Conservation (phyloP, 2,113 vertebrate species). For the Thryonomys swinderianus region DNA sequence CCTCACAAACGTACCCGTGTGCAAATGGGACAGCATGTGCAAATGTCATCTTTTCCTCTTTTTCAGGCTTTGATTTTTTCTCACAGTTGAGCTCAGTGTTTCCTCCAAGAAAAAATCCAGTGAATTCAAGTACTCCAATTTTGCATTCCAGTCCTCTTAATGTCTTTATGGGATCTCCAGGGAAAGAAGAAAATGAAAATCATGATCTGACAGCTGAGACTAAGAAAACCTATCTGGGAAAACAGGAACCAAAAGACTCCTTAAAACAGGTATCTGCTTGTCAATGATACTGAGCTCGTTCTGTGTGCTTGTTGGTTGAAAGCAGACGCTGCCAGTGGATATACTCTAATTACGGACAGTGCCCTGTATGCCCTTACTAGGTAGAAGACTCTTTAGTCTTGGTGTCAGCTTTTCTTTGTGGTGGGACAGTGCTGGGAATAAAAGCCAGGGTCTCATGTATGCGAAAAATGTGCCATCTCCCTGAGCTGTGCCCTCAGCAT, state of each 20-base stretch:
- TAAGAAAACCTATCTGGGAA: slow-evolving; percentile 83
- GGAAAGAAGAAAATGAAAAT: slow-evolving; percentile 91
- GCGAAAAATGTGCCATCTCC: not conserved
- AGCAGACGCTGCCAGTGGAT: not conserved
- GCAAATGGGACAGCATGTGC: not conserved
- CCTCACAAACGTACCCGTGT: not conserved
- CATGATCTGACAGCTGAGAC: slow-evolving; percentile 77
- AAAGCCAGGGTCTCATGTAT: not conserved
- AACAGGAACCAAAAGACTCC: slow-evolving; percentile 84
- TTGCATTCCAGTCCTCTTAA: slow-evolving; percentile 88
- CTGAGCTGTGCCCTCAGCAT: not conserved
- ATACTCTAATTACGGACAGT: not conserved
- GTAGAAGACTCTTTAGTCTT: not conserved
- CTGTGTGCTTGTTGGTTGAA: not conserved
- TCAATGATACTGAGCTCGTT: not conserved
- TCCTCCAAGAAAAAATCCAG: slow-evolving; percentile 88
- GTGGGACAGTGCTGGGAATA: not conserved
- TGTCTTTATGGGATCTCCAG: slow-evolving; percentile 85
- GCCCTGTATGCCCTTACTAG: not conserved
- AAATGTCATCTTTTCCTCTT: not conserved
- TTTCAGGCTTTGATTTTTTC: slow-evolving; percentile 88
- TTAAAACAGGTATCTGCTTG: slow-evolving; percentile 83
- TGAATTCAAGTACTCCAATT: slow-evolving; percentile 78
- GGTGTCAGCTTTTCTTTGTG: not conserved
- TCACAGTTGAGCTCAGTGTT: slow-evolving; percentile 84